These are phyloP conservation scores for Caenorhabditis sp. DNA, from an alignment of 2,888 invertebrate species.

Conservation along the genomic window DNA sequence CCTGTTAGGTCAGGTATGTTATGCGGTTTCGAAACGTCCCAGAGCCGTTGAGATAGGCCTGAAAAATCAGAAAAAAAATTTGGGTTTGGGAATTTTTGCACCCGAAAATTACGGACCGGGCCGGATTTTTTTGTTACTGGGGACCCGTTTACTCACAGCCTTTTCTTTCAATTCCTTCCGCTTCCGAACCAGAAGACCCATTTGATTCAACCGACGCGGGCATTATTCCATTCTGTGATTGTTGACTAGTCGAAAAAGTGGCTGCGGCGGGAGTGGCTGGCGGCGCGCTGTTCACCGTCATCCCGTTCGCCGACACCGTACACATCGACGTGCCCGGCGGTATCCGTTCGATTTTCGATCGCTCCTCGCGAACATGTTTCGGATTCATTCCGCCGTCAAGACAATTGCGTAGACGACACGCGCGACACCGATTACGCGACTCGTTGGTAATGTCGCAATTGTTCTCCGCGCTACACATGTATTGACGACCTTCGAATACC, in stretches of 20 bases:
- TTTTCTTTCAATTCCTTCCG: constrained; percentile 24
- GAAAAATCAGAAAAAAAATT: no score
- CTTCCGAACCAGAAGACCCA: constrained; percentile 27
- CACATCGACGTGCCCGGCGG: constrained; percentile 16
- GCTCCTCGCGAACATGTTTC: constrained; percentile 57
- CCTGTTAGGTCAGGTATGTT: no score
- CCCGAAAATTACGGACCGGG: no score
- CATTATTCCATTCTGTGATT: neutral
- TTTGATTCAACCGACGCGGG: constrained; percentile 23
- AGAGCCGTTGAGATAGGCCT: no score
- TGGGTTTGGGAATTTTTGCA: no score
- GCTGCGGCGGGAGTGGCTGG: neutral
- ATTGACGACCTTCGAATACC: constrained; percentile 56
- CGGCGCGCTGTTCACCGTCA: constrained; percentile 6
- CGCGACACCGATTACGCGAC: constrained; percentile 59
- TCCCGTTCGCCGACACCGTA: constrained; percentile 34
- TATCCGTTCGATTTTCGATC: constrained; percentile 45
- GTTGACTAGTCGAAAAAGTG: neutral
- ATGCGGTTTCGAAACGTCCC: no score
- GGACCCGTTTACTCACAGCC: neutral
- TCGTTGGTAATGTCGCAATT: constrained; percentile 56
- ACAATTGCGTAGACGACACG: constrained; percentile 60
- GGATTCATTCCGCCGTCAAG: constrained; percentile 62
- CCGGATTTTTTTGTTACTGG: no score
- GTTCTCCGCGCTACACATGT: constrained; percentile 49